Conservation (phyloP, 2,888 invertebrate species). For the Pelosia muscerda region DNA sequence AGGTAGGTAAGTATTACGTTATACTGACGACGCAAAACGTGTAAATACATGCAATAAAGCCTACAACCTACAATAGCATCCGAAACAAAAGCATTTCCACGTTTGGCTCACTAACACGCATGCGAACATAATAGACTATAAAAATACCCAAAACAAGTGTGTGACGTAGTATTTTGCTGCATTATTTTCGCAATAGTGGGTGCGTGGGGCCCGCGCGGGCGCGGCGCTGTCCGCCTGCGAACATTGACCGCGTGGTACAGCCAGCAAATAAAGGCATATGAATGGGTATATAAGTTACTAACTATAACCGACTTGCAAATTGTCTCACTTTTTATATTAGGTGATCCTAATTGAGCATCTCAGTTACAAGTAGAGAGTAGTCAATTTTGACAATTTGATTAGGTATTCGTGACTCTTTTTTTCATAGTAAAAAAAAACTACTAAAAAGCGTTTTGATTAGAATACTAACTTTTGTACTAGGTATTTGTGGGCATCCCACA, state of each 20-base stretch:
- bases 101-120: conserved; percentile 44
- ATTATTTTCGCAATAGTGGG: conserved; percentile 76
- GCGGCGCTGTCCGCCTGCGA: conserved; percentile 59
- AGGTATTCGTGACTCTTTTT: conserved; percentile 53
- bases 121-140: conserved; percentile 45
- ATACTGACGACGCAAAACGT: conserved; percentile 34
- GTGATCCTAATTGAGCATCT: neutral
- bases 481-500: too few relatives aligned
- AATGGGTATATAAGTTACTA: too few relatives aligned
- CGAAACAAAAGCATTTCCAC: conserved; percentile 47
- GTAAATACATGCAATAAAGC: conserved; percentile 36
- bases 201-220: conserved; percentile 71
- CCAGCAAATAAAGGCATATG: conserved; percentile 48
- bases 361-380: neutral
- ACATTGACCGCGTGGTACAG: conserved; percentile 74
- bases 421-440: neutral
- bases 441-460: too few relatives aligned
- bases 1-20: conserved; percentile 34
- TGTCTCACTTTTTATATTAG: neutral
- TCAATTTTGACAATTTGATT: conserved; percentile 38
- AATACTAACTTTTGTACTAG: too few relatives aligned
- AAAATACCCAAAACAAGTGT: conserved; percentile 59
- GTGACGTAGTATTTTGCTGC: conserved; percentile 61
- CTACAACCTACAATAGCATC: conserved; percentile 33
- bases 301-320: neutral